These are phyloP conservation scores for Heterotilapia buettikoferi DNA, from an alignment of 2,113 vertebrate genomes.

Conservation along the genomic window DNA sequence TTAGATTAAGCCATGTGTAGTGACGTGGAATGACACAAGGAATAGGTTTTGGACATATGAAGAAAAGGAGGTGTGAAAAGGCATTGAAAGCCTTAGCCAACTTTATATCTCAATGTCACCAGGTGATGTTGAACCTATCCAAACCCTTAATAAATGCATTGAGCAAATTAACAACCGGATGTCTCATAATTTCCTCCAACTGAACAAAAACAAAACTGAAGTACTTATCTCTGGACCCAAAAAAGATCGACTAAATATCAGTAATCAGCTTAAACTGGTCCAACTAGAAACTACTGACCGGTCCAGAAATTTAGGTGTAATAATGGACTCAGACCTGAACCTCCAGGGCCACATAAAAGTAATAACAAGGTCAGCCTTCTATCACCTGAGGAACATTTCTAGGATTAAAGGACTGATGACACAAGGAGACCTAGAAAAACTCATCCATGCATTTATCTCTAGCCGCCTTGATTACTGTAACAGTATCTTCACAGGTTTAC, in stretches of 20 bases:
- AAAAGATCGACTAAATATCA: not conserved
- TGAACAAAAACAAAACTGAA: not conserved
- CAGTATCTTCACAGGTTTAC: not conserved
- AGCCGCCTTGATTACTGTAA: not conserved
- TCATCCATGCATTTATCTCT: not conserved
- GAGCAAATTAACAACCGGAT: not conserved
- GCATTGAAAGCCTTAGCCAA: not conserved
- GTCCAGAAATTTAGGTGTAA: not conserved
- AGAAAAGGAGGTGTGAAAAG: not conserved
- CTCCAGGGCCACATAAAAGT: not conserved
- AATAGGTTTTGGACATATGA: not conserved
- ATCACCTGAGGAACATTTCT: not conserved
- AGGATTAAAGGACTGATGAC: not conserved
- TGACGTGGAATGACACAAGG: not conserved
- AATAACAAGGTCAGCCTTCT: not conserved
- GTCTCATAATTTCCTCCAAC: not conserved
- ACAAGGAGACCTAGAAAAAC: not conserved
- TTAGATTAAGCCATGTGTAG: not conserved
- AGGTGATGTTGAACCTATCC: not conserved
- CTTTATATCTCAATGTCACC: not conserved
- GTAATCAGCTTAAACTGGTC: not conserved
- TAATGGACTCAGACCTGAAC: not conserved
- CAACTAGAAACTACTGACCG: not conserved
- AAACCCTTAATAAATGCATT: not conserved
- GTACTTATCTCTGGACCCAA: not conserved